Evolutionary conservation across 2,113 vertebrate genomes (phyloP).

Genomic region (Neopipo cinnamomea): DNA sequence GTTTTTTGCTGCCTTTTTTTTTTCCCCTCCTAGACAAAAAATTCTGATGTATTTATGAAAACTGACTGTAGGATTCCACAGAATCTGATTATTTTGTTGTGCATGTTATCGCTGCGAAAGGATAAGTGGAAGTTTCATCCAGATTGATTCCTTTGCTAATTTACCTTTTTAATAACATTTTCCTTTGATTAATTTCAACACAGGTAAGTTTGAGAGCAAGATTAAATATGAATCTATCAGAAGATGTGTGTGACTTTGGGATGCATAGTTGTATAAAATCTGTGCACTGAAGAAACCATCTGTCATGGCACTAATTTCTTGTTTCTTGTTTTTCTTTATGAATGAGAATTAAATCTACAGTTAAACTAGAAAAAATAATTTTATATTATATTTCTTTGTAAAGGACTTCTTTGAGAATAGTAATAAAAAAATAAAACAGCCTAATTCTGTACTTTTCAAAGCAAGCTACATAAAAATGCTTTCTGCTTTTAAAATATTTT

Average conservation of each 20-base stretch:
- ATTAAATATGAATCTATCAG: not conserved
- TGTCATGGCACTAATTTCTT: not conserved
- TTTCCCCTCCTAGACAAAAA: not conserved
- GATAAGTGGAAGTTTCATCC: not conserved
- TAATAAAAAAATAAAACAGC: not conserved
- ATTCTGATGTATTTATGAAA: not conserved
- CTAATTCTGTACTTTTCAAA: not conserved
- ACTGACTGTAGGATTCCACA: not conserved
- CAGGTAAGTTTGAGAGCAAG: not conserved
- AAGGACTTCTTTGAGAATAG: not conserved
- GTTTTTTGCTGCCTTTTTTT: not conserved
- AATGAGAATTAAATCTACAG: not conserved
- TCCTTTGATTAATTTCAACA: not conserved
- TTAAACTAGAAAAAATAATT: not conserved
- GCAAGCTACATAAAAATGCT: not conserved
- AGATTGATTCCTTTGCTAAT: not conserved
- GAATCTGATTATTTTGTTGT: not conserved
- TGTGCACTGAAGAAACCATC: not conserved
- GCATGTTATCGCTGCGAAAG: not conserved
- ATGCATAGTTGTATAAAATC: not conserved
- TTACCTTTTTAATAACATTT: not conserved
- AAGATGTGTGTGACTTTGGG: not conserved
- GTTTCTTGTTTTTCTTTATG: not conserved
- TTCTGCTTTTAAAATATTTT: not conserved
- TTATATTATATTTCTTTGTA: not conserved